phyloP scores from a whole-genome alignment of 2,797 vertebrate species.

The Helostoma temminkii region DNA sequence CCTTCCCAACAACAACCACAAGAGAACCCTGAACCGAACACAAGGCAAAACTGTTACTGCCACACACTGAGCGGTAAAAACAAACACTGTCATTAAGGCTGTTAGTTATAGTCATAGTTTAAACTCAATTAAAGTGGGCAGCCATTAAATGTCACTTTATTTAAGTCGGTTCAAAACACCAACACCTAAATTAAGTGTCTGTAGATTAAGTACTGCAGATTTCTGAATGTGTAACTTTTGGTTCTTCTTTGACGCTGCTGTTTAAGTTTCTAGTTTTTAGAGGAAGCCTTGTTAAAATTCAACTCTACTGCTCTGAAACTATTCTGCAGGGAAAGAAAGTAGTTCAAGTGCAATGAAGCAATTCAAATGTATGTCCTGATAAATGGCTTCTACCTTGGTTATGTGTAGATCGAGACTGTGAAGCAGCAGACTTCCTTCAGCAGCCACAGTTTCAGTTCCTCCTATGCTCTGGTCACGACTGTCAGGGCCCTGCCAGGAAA shows the following conservation, averaged over 20 bases:
- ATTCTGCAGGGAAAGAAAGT: neutral
- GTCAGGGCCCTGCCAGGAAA: conserved; percentile 87
- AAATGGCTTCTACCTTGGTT: conserved; percentile 82
- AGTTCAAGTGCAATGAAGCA: neutral
- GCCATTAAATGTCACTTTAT: no score
- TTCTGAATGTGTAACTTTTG: no score
- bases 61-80: neutral
- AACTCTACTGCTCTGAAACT: neutral
- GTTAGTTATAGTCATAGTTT: no score
- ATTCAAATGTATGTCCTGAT: neutral
- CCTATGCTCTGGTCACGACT: conserved; percentile 8
- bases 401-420: conserved; percentile 86
- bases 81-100: no score
- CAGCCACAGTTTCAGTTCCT: conserved; percentile 13
- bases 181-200: no score
- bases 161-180: neutral
- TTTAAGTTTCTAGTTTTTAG: neutral
- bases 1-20: conserved; percentile 93
- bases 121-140: no score
- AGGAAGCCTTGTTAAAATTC: neutral
- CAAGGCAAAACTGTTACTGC: neutral
- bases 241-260: no score
- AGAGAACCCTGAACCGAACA: conserved; percentile 86
- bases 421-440: conserved; percentile 80
- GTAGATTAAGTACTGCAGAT: no score